A percentile compares a stretch with the other conserved stretches of the same genome.
These are phyloP conservation scores for Orchesella flavescens DNA, from an alignment of 2,888 invertebrate genomes.

Conservation along the genomic window DNA sequence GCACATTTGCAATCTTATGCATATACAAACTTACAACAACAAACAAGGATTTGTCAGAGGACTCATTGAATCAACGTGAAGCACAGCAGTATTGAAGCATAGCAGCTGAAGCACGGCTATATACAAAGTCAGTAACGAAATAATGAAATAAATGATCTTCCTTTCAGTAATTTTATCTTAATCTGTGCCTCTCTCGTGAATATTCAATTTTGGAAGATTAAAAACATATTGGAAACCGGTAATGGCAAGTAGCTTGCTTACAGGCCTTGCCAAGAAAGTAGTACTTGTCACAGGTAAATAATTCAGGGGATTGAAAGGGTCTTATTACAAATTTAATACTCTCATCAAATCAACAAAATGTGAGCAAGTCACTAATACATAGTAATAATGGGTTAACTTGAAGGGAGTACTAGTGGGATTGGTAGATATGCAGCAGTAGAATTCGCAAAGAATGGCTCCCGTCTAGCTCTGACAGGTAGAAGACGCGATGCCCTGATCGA, in stretches of 20 bases:
- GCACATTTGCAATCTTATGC: too few species aligned
- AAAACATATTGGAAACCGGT: conserved; percentile 51
- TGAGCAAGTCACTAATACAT: neutral
- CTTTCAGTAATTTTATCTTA: too few species aligned
- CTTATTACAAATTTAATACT: neutral
- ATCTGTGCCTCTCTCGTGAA: too few species aligned
- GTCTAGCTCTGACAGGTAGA: conserved; percentile 81
- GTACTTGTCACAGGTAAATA: conserved; percentile 66
- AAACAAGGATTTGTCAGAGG: too few species aligned
- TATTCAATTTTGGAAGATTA: neutral
- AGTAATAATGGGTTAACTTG: too few species aligned
- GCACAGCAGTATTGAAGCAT: too few species aligned
- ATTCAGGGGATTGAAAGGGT: neutral
- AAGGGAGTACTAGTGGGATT: conserved; percentile 80
- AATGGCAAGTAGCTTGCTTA: conserved; percentile 29
- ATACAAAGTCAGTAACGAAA: too few species aligned
- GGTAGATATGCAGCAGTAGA: conserved; percentile 87
- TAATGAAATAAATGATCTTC: too few species aligned
- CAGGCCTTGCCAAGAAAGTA: conserved; percentile 62
- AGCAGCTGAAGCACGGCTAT: too few species aligned
- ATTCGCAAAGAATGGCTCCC: conserved; percentile 84
- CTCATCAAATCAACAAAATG: neutral
- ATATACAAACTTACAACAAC: too few species aligned
- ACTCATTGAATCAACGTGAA: too few species aligned
- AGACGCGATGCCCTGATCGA: conserved; percentile 79